Evolutionary conservation across 2,888 invertebrate genomes (phyloP).

Genomic region (Eristalis pertinax): DNA sequence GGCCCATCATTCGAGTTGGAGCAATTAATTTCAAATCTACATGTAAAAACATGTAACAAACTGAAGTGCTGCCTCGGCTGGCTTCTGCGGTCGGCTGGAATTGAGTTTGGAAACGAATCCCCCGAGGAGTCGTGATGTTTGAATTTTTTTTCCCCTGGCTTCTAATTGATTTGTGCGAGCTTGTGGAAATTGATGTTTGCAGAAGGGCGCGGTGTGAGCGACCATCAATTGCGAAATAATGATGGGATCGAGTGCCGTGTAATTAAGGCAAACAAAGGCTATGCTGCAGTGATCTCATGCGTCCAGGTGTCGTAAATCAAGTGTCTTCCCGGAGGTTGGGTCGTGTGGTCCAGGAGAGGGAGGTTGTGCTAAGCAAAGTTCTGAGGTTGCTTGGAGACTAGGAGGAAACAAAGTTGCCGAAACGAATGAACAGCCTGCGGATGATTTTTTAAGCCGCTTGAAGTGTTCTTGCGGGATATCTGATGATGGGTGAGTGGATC

Average conservation of each 20-base stretch:
- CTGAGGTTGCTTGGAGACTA: too few relatives aligned
- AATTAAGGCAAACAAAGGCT: background rate
- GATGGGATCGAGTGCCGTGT: background rate
- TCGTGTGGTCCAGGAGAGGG: too few relatives aligned
- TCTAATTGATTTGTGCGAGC: background rate
- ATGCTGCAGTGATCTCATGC: background rate
- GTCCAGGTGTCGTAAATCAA: too few relatives aligned
- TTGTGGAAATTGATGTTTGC: background rate
- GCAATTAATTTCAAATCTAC: conserved; percentile 26
- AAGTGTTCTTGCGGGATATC: too few relatives aligned
- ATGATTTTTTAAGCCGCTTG: too few relatives aligned
- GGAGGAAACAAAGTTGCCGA: too few relatives aligned
- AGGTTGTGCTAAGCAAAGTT: too few relatives aligned
- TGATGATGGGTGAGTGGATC: too few relatives aligned
- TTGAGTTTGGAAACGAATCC: background rate
- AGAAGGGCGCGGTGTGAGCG: background rate
- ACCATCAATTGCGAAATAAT: background rate
- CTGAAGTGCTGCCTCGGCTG: background rate
- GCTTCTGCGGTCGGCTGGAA: background rate
- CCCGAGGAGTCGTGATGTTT: background rate
- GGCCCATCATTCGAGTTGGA: background rate
- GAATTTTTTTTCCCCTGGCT: background rate
- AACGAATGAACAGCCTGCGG: too few relatives aligned
- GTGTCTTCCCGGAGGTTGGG: too few relatives aligned
- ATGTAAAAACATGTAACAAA: background rate